phyloP scores from a whole-genome alignment of 2,113 vertebrate species.

The Rissa tridactyla region DNA sequence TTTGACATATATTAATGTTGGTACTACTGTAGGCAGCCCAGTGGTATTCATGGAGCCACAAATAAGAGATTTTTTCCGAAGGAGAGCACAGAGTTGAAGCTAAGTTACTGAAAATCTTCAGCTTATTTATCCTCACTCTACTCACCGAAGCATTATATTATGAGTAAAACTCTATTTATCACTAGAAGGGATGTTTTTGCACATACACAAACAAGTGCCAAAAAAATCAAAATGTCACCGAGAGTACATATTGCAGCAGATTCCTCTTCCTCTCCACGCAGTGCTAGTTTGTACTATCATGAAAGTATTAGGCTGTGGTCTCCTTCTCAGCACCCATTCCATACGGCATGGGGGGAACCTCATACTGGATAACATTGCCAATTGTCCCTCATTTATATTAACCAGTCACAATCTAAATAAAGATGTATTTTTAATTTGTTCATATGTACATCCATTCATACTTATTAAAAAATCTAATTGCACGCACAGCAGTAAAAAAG shows the following conservation, averaged over 20 bases:
- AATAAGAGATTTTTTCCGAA: neutral
- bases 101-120: neutral
- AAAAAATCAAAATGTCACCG: conserved; percentile 24
- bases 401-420: neutral
- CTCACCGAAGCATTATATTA: neutral
- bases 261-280: neutral
- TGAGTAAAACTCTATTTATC: conserved; percentile 30
- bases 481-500: neutral
- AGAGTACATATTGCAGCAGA: neutral
- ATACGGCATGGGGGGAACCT: neutral
- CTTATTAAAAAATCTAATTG: neutral
- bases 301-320: neutral
- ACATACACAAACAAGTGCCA: conserved; percentile 33
- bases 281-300: neutral
- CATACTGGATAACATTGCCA: neutral
- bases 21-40: neutral
- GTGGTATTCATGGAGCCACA: conserved; percentile 5
- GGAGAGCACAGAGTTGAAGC: neutral
- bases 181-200: neutral
- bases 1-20: conserved; percentile 19
- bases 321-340: neutral
- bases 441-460: neutral
- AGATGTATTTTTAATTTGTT: neutral
- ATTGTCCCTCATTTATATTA: neutral
- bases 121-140: neutral